A percentile compares a stretch with the other conserved stretches of the same genome.
phyloP scores from a whole-genome alignment of 2,113 vertebrate species.

The Platichthys stellatus region DNA sequence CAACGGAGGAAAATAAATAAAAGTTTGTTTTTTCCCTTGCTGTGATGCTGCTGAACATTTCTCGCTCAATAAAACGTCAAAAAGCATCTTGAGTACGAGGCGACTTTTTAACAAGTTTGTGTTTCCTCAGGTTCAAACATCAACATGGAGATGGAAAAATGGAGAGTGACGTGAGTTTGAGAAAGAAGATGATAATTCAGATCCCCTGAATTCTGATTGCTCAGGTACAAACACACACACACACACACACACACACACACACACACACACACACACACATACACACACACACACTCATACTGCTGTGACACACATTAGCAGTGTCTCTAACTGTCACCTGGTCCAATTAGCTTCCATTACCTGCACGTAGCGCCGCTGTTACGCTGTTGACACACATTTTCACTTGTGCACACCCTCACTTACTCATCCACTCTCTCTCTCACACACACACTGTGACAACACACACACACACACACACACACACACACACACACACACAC shows the following conservation, averaged over 20 bases:
- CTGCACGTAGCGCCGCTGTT: slow-evolving; percentile 84
- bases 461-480: neutral
- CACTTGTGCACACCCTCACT: slow-evolving; percentile 51
- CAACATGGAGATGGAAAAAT: neutral
- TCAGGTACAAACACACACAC: neutral
- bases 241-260: neutral
- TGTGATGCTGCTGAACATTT: slow-evolving; percentile 31
- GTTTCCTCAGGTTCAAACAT: neutral
- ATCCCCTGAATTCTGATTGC: slow-evolving; percentile 35
- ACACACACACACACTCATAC: neutral
- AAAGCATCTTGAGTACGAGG: neutral
- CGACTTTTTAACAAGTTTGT: slow-evolving; percentile 13
- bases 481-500: neutral
- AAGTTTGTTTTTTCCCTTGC: slow-evolving; percentile 6
- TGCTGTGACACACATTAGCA: slow-evolving; percentile 34
- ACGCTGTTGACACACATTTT: slow-evolving; percentile 72
- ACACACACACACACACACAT: neutral
- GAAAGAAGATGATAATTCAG: slow-evolving; percentile 21
- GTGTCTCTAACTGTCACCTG: slow-evolving; percentile 53
- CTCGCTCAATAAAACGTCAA: slow-evolving; percentile 12
- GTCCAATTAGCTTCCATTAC: slow-evolving; percentile 87
- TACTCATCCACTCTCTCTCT: slow-evolving; percentile 45
- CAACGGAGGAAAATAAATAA: slow-evolving; percentile 64
- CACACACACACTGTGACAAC: slow-evolving; percentile 20
- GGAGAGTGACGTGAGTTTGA: slow-evolving; percentile 8